phyloP scores from a whole-genome alignment of 2,888 invertebrate species.

The Tiliacea citrago region DNA sequence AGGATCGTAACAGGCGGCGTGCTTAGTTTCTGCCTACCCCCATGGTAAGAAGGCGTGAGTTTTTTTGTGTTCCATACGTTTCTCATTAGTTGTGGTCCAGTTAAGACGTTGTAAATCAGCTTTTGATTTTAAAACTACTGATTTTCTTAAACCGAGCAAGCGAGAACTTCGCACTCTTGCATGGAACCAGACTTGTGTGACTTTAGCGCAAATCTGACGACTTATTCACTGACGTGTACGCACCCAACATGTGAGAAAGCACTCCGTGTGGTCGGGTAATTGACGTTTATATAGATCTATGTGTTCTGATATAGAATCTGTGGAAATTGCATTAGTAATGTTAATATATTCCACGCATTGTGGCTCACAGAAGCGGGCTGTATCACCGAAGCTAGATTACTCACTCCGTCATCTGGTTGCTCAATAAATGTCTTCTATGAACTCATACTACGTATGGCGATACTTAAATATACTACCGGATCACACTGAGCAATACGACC shows the following conservation, averaged over 20 bases:
- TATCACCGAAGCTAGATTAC: neutral
- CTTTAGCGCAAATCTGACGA: neutral
- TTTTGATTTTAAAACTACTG: neutral
- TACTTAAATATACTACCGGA: neutral
- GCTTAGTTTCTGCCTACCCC: neutral
- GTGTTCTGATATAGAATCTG: slow-evolving; percentile 30
- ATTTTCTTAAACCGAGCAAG: neutral
- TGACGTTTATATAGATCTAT: slow-evolving; percentile 18
- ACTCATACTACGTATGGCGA: neutral
- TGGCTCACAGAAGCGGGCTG: neutral
- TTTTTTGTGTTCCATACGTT: neutral
- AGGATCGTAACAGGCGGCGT: no score
- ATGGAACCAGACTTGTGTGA: neutral
- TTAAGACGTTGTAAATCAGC: neutral
- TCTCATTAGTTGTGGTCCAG: neutral
- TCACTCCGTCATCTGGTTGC: neutral
- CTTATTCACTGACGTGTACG: neutral
- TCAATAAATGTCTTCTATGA: neutral
- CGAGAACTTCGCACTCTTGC: neutral
- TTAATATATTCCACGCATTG: slow-evolving; percentile 37
- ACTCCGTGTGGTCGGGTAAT: slow-evolving; percentile 10
- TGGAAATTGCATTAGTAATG: slow-evolving; percentile 46
- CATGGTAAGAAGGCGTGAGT: neutral
- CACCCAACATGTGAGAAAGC: slow-evolving; percentile 15
- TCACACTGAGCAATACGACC: no score